phyloP scores from a whole-genome alignment of 2,888 invertebrate species.

The Phyllotreta striolata region DNA sequence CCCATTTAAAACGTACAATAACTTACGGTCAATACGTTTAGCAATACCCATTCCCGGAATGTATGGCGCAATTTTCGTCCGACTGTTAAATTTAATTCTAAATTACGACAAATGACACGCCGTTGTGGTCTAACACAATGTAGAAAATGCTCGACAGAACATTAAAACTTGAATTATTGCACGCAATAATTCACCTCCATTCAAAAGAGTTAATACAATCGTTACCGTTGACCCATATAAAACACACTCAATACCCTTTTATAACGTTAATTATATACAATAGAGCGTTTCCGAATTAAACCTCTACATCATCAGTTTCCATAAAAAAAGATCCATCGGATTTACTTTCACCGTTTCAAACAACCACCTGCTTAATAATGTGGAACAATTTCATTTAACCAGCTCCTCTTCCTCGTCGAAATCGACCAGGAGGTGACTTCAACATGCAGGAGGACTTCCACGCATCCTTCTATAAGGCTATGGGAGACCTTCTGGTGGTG shows the following conservation, averaged over 20 bases:
- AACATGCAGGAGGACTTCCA: neutral
- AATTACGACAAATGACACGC: constrained; percentile 30
- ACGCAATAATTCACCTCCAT: constrained; percentile 25
- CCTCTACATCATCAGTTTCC: too few species aligned
- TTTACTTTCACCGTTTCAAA: too few species aligned
- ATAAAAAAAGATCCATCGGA: too few species aligned
- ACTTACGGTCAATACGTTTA: constrained; percentile 1
- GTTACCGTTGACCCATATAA: constrained; percentile 38
- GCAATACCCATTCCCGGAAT: constrained; percentile 13
- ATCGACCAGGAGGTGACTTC: neutral
- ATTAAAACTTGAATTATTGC: constrained; percentile 32
- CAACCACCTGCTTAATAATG: too few species aligned
- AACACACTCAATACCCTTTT: constrained; percentile 33
- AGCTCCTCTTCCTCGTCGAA: too few species aligned
- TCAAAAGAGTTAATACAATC: constrained; percentile 26
- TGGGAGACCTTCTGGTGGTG: constrained; percentile 5
- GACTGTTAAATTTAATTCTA: constrained; percentile 21
- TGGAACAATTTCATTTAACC: too few species aligned
- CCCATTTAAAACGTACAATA: too few species aligned
- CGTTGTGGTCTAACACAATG: constrained; percentile 29
- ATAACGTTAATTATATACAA: constrained; percentile 33
- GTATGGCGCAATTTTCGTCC: constrained; percentile 19
- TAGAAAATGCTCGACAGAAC: constrained; percentile 26
- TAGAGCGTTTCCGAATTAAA: constrained; percentile 31
- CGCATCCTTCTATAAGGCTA: too few species aligned